Conservation (phyloP, 2,113 vertebrate genomes). For the Stigmatopora nigra region DNA sequence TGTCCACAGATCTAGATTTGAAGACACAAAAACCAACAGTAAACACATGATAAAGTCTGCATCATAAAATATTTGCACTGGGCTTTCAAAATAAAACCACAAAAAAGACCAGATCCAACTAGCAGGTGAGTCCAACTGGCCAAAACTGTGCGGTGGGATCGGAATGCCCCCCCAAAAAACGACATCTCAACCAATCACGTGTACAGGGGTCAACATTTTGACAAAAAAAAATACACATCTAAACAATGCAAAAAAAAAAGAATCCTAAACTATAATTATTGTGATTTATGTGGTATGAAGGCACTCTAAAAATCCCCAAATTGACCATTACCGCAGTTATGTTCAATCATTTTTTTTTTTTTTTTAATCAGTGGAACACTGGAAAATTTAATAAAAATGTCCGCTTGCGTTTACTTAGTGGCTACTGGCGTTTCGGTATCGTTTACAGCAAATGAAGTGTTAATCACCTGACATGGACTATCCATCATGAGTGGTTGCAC, state of each 20-base stretch:
- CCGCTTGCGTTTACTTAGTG: conserved; percentile 33
- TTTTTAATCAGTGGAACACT: conserved; percentile 19
- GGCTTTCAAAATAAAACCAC: conserved; percentile 41
- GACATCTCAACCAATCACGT: conserved; percentile 19
- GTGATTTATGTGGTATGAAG: conserved; percentile 6
- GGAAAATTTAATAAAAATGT: conserved; percentile 46
- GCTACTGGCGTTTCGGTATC: conserved; percentile 46
- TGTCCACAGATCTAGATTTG: conserved; percentile 4
- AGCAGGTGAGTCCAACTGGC: conserved; percentile 53
- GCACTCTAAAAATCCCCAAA: conserved; percentile 15
- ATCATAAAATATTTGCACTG: conserved; percentile 6
- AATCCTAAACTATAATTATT: not conserved
- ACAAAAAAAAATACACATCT: not conserved
- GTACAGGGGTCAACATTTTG: not conserved
- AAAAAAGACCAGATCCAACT: conserved; percentile 26
- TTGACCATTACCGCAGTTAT: conserved; percentile 10
- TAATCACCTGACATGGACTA: conserved; percentile 61
- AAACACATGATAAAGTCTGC: not conserved
- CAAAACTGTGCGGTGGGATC: conserved; percentile 36
- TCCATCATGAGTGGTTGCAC: conserved; percentile 58
- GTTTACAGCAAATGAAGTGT: conserved; percentile 60
- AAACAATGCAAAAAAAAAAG: not conserved
- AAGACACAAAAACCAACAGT: not conserved
- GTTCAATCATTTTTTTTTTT: conserved; percentile 18
- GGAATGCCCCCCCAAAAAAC: not conserved